Evolutionary conservation across 2,888 invertebrate genomes (phyloP).

Genomic region (Marronus borbonicus): DNA sequence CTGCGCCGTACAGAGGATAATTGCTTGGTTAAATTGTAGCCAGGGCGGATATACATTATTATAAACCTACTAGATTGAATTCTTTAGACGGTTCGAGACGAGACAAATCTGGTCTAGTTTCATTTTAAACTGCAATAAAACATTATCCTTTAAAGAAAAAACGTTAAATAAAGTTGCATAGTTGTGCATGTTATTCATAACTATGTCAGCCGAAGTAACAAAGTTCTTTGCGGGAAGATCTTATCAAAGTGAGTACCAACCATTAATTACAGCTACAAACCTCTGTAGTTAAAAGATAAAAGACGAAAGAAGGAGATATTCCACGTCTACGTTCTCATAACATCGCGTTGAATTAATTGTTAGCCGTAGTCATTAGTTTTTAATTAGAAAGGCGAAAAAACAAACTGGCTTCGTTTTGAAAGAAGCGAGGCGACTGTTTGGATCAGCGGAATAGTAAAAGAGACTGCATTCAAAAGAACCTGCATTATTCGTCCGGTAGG

Average conservation of each 20-base stretch:
- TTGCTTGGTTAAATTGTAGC: neutral
- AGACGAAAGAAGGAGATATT: constrained; percentile 13
- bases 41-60: neutral
- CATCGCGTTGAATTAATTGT: constrained; percentile 23
- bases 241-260: constrained; percentile 13
- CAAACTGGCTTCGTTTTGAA: neutral
- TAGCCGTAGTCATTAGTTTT: constrained; percentile 25
- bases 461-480: neutral
- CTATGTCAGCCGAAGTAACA: neutral
- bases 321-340: constrained; percentile 8
- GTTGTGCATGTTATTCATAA: neutral
- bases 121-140: no score
- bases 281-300: neutral
- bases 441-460: neutral
- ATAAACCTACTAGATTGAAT: neutral
- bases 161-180: neutral
- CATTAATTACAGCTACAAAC: constrained; percentile 21
- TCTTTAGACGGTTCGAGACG: no score
- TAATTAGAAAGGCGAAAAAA: constrained; percentile 23
- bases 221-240: constrained; percentile 13
- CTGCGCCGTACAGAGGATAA: neutral
- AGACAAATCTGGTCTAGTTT: no score
- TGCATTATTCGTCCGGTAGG: no score
- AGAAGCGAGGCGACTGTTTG: neutral
- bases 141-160: neutral